These are phyloP conservation scores for Rhagoletis zephyria DNA, from an alignment of 1,140 invertebrate genomes.

Conservation along the genomic window DNA sequence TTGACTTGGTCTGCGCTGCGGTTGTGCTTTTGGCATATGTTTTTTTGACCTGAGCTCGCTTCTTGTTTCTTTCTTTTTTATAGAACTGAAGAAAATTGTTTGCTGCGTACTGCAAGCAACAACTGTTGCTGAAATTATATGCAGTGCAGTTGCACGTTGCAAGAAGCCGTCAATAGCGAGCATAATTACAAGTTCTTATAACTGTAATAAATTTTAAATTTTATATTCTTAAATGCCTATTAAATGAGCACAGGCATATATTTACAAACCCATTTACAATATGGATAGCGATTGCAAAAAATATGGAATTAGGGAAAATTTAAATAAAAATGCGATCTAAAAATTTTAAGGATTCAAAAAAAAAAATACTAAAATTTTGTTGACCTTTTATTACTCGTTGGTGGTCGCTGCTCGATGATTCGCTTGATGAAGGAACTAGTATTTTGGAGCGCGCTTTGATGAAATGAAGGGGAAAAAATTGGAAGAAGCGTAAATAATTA, in stretches of 20 bases:
- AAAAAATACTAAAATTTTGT: no score
- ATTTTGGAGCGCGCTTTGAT: neutral
- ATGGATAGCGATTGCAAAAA: no score
- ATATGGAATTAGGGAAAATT: no score
- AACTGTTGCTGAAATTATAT: slow-evolving; percentile 45
- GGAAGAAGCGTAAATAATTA: slow-evolving; percentile 17
- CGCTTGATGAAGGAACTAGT: neutral
- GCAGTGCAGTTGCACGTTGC: neutral
- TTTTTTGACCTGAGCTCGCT: slow-evolving; percentile 2
- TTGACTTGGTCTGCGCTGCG: neutral
- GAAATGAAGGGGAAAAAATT: neutral
- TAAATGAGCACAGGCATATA: neutral
- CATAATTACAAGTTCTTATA: neutral
- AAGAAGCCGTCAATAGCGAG: neutral
- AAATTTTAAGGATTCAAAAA: neutral
- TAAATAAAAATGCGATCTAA: neutral
- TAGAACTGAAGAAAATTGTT: no score
- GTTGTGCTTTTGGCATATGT: neutral
- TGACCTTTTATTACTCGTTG: neutral
- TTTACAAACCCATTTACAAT: neutral
- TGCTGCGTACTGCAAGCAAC: slow-evolving; percentile 22
- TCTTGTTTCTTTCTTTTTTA: no score
- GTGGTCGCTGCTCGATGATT: neutral
- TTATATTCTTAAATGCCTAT: neutral
- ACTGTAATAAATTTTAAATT: neutral